Conservation (phyloP, 2,888 invertebrate species). For the Drosophila pseudotalamancana region DNA sequence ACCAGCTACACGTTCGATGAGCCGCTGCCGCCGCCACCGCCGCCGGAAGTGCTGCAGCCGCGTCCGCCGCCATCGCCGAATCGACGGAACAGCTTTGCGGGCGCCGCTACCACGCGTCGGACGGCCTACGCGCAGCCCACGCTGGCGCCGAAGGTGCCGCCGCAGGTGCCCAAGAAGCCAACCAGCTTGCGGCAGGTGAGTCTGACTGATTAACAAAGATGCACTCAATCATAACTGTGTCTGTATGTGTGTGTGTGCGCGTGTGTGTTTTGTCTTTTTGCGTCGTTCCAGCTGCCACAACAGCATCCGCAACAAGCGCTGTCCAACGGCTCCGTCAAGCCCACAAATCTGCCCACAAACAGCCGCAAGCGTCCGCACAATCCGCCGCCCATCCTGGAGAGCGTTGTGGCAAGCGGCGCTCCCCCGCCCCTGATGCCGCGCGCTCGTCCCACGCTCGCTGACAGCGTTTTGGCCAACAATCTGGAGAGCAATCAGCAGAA, state of each 20-base stretch:
- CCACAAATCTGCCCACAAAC: constrained; percentile 56
- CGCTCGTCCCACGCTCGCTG: constrained; percentile 66
- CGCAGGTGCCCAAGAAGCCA: constrained; percentile 83
- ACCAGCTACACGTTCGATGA: constrained; percentile 82
- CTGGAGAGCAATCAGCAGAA: constrained; percentile 77
- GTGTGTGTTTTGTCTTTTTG: neutral
- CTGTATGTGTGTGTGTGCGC: too few species aligned
- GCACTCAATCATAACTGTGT: constrained; percentile 2
- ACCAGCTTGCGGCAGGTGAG: constrained; percentile 79
- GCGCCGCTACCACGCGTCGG: constrained; percentile 81
- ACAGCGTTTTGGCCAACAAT: constrained; percentile 77
- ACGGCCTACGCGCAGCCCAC: constrained; percentile 56
- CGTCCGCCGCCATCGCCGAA: constrained; percentile 81
- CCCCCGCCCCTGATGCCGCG: constrained; percentile 84
- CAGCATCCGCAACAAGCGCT: constrained; percentile 69
- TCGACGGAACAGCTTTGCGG: constrained; percentile 84
- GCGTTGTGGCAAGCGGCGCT: constrained; percentile 40
- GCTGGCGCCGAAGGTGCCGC: constrained; percentile 82
- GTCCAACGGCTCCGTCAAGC: constrained; percentile 71
- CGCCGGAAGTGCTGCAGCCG: constrained; percentile 83
- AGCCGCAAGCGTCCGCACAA: constrained; percentile 84
- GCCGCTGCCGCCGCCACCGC: constrained; percentile 84
- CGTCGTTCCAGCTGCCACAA: constrained; percentile 16
- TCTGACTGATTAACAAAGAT: neutral
- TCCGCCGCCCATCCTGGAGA: constrained; percentile 82